These are phyloP conservation scores for Odontocolon sp. DNA, from an alignment of 2,888 invertebrate genomes.

Conservation along the genomic window DNA sequence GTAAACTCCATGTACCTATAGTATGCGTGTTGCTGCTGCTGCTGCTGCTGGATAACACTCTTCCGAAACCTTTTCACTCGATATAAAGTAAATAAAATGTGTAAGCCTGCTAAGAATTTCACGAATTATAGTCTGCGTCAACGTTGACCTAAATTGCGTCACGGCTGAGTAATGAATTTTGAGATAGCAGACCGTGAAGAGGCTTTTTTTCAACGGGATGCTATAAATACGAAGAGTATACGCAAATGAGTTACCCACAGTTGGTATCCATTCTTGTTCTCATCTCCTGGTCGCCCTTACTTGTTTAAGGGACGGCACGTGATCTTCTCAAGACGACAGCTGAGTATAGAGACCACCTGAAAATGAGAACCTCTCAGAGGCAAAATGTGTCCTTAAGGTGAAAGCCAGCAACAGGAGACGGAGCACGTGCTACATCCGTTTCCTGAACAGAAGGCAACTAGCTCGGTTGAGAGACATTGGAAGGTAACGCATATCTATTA, in stretches of 20 bases:
- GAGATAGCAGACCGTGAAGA: slow-evolving; percentile 21
- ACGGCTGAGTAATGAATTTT: slow-evolving; percentile 37
- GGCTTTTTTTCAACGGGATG: neutral
- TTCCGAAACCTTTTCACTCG: neutral
- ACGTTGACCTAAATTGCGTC: slow-evolving; percentile 53
- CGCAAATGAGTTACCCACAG: neutral
- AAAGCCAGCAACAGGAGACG: slow-evolving; percentile 17
- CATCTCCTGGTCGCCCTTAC: neutral
- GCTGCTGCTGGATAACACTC: neutral
- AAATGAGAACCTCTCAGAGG: slow-evolving; percentile 22
- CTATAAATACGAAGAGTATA: neutral
- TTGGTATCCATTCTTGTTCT: neutral
- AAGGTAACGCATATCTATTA: slow-evolving; percentile 21
- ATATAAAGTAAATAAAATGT: slow-evolving; percentile 19
- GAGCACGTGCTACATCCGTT: slow-evolving; percentile 60
- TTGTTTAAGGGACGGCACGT: slow-evolving; percentile 9
- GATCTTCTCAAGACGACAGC: slow-evolving; percentile 8
- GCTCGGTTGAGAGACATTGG: slow-evolving; percentile 1
- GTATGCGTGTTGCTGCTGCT: neutral
- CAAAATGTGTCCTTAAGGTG: neutral
- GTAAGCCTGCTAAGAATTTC: slow-evolving; percentile 16
- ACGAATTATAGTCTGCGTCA: slow-evolving; percentile 35
- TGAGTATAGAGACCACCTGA: slow-evolving; percentile 37
- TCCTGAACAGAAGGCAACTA: slow-evolving; percentile 31
- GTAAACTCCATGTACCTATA: slow-evolving; percentile 21